These are phyloP conservation scores for Zaprionus vittiger DNA, from an alignment of 1,140 invertebrate genomes.

Conservation along the genomic window DNA sequence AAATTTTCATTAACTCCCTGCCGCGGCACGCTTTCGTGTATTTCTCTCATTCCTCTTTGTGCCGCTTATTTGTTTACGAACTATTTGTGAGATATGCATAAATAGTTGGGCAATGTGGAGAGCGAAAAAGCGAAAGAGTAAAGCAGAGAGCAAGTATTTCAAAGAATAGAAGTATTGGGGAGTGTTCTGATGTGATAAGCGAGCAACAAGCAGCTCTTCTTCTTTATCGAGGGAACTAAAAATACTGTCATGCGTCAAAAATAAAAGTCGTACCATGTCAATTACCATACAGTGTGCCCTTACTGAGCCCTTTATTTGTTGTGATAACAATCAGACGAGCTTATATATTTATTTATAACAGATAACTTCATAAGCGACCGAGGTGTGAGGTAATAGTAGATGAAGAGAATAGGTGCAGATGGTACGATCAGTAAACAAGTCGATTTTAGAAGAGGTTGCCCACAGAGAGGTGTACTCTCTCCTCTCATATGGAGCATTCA, in stretches of 20 bases:
- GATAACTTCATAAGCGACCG: neutral
- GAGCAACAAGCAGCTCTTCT: neutral
- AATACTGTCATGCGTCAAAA: slow-evolving; percentile 14
- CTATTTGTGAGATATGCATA: slow-evolving; percentile 50
- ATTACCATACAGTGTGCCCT: neutral
- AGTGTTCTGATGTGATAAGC: slow-evolving; percentile 21
- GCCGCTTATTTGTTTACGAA: slow-evolving; percentile 72
- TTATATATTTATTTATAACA: neutral
- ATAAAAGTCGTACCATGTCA: slow-evolving; percentile 6
- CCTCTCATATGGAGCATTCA: no score
- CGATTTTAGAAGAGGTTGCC: no score
- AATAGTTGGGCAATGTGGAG: slow-evolving; percentile 1
- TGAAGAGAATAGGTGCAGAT: neutral
- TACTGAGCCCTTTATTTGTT: neutral
- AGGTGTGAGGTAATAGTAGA: neutral
- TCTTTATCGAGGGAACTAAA: slow-evolving; percentile 1
- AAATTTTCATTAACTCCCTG: slow-evolving; percentile 70
- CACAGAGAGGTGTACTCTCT: no score
- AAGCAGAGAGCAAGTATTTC: neutral
- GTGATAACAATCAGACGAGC: neutral
- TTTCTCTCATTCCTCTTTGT: slow-evolving; percentile 59
- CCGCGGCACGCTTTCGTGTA: slow-evolving; percentile 29
- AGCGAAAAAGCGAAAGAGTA: slow-evolving; percentile 1
- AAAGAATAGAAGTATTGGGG: neutral
- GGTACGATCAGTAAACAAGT: no score